Evolutionary conservation across 37 sponge, comb jelly and placozoan genomes (phyloP).

Genomic region (Eunapius fragilis): DNA sequence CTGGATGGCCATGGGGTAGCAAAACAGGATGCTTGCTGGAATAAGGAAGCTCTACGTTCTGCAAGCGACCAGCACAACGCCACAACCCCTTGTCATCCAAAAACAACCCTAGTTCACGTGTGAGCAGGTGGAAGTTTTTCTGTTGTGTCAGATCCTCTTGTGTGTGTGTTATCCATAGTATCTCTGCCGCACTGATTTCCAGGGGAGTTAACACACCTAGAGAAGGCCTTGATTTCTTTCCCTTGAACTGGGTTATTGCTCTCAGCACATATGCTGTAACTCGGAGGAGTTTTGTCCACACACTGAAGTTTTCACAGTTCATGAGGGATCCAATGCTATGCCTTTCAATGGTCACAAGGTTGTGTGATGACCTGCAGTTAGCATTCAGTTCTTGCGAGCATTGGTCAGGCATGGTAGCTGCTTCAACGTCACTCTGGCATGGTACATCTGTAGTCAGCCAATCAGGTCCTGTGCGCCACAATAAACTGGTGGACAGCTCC

Average conservation of each 20-base stretch:
- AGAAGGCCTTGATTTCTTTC: not conserved
- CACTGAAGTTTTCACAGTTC: conserved; percentile 17
- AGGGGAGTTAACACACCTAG: conserved; percentile 11
- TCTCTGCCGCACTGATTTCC: conserved; percentile 21
- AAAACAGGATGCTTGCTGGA: conserved; percentile 9
- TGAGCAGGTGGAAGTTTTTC: conserved; percentile 19
- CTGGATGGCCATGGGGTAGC: conserved; percentile 4
- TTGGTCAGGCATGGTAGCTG: conserved; percentile 13
- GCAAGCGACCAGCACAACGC: conserved; percentile 26
- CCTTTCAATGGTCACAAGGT: not conserved
- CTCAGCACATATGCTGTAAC: conserved; percentile 50
- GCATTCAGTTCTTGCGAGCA: conserved; percentile 26
- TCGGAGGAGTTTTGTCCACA: conserved; percentile 34
- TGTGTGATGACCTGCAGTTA: conserved; percentile 15
- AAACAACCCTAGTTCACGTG: not conserved
- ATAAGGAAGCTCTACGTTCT: not conserved
- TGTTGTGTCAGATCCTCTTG: conserved; percentile 17
- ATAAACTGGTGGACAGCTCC: conserved; percentile 33
- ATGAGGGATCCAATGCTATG: conserved; percentile 21
- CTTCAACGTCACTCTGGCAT: conserved; percentile 3
- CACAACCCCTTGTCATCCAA: conserved; percentile 1
- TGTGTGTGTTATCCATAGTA: conserved; percentile 40
- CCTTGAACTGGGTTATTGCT: conserved; percentile 35
- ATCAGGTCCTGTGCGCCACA: conserved; percentile 53
- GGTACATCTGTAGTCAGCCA: conserved; percentile 17